Evolutionary conservation across 2,113 vertebrate species (phyloP).

Genomic region (Tragelaphus buxtoni): DNA sequence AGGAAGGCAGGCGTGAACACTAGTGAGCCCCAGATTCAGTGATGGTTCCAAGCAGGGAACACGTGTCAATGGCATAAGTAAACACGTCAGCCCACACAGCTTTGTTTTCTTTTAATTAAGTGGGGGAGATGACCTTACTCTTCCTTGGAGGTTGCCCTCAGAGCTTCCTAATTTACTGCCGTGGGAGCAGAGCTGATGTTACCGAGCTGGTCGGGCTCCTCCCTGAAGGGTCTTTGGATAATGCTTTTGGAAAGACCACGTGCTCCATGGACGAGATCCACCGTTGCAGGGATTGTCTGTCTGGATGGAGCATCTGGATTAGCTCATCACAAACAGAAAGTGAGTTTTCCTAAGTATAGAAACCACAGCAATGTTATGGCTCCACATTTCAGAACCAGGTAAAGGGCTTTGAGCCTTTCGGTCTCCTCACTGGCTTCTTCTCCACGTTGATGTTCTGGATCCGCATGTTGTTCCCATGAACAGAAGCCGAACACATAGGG

Average conservation of each 20-base stretch:
- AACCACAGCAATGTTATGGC: too few relatives aligned
- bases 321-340: not conserved
- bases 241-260: not conserved
- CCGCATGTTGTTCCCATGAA: not conserved
- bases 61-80: not conserved
- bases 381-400: not conserved
- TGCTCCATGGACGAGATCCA: not conserved
- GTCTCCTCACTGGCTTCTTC: not conserved
- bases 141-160: not conserved
- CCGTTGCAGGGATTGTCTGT: not conserved
- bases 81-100: not conserved
- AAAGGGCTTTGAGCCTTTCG: not conserved
- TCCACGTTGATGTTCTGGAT: rapidly evolving
- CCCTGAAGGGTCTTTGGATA: not conserved
- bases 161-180: not conserved
- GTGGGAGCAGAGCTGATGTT: not conserved
- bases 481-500: rapidly evolving
- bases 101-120: constrained; percentile 31
- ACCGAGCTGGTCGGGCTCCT: rapidly evolving
- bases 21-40: not conserved
- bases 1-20: rapidly evolving
- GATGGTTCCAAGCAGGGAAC: constrained; percentile 12
- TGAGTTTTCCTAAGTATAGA: not conserved
- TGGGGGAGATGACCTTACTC: not conserved
- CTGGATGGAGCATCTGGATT: not conserved